Conservation (phyloP, 2,113 vertebrate species). For the Lepus timidus region DNA sequence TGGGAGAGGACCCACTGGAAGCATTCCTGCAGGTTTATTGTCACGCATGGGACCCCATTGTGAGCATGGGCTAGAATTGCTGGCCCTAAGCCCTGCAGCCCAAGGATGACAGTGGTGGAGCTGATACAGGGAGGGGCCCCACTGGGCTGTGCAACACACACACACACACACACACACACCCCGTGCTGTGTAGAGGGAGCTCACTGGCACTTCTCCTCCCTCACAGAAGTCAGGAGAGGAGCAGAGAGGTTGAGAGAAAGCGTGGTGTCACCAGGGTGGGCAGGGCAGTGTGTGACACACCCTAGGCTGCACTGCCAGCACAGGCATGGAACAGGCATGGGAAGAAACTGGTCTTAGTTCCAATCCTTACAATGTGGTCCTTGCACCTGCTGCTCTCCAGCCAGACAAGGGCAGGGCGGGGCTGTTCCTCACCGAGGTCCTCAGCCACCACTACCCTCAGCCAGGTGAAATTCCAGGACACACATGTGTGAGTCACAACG, state of each 20-base stretch:
- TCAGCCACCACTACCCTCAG: not conserved
- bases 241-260: not conserved
- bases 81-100: constrained; percentile 77
- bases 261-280: not conserved
- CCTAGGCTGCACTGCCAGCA: not conserved
- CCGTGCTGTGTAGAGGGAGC: too few species aligned
- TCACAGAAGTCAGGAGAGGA: not conserved
- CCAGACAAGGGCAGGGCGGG: not conserved
- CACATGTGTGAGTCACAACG: not conserved
- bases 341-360: not conserved
- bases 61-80: constrained; percentile 69
- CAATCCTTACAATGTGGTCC: not conserved
- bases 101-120: constrained; percentile 68
- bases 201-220: not conserved
- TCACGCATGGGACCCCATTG: constrained; percentile 53
- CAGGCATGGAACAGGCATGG: not conserved
- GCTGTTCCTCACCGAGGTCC: too few species aligned
- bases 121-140: constrained; percentile 61
- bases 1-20: constrained; percentile 49
- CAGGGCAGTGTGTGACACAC: too few species aligned
- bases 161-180: not conserved
- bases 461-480: not conserved
- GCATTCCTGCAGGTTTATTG: constrained; percentile 73
- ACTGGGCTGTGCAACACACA: not conserved
- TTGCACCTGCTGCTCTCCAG: not conserved